These are phyloP conservation scores for Tiphia femorata DNA, from an alignment of 2,888 invertebrate species.

Conservation along the genomic window DNA sequence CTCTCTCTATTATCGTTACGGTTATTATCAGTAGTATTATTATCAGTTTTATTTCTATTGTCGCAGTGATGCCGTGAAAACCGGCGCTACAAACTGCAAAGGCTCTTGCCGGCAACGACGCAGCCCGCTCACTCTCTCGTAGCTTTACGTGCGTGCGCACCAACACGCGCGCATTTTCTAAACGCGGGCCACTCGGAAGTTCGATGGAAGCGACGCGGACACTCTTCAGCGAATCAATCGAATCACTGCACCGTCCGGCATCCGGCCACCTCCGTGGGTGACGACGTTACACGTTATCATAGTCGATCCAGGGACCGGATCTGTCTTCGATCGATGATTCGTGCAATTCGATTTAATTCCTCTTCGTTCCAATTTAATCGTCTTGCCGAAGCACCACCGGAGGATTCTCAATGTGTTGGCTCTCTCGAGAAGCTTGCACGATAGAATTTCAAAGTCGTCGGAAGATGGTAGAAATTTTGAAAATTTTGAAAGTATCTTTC, in stretches of 20 bases:
- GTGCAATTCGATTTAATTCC: conserved; percentile 9
- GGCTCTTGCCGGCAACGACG: no score
- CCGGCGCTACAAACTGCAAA: conserved; percentile 6
- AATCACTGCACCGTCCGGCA: conserved; percentile 59
- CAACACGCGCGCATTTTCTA: conserved; percentile 16
- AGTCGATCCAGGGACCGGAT: background rate
- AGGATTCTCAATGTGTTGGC: no score
- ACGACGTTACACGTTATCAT: conserved; percentile 2
- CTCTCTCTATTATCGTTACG: no score
- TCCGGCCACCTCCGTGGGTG: conserved; percentile 50
- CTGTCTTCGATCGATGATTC: background rate
- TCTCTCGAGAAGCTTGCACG: no score
- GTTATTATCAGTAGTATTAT: no score
- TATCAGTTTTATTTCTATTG: no score
- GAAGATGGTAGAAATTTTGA: no score
- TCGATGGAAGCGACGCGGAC: conserved; percentile 48
- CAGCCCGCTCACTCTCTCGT: conserved; percentile 3
- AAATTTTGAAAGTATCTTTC: no score
- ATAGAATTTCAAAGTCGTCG: background rate
- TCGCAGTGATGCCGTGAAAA: background rate
- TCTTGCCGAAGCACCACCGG: conserved; percentile 1
- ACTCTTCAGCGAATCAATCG: conserved; percentile 59
- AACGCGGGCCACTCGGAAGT: conserved; percentile 59
- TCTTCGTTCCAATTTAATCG: background rate
- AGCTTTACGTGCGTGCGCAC: conserved; percentile 7